These are phyloP conservation scores for Andricus quercusramuli DNA, from an alignment of 2,888 invertebrate genomes.

Conservation along the genomic window DNA sequence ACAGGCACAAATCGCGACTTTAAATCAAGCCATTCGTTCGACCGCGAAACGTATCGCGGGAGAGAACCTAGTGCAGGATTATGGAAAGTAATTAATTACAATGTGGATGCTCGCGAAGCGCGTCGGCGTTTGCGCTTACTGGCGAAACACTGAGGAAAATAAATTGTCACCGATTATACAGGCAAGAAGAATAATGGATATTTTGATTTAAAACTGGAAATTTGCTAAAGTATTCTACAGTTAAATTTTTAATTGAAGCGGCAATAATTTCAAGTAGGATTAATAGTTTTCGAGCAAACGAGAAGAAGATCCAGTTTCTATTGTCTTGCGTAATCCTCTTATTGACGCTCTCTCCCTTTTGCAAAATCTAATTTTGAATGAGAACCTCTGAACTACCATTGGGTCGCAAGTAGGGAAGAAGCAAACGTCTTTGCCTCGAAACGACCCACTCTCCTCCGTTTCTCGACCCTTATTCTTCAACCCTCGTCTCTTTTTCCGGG, in stretches of 20 bases:
- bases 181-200: conserved; percentile 25
- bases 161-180: conserved; percentile 30
- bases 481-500: conserved; percentile 23
- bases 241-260: conserved; percentile 2
- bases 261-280: background rate
- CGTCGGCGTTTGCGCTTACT: conserved; percentile 32
- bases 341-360: background rate
- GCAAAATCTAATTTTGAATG: conserved; percentile 1
- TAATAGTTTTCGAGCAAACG: no score
- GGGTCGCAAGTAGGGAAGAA: conserved; percentile 20
- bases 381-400: conserved; percentile 23
- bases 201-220: conserved; percentile 35
- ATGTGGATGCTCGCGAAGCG: conserved; percentile 43
- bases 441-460: conserved; percentile 23
- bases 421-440: conserved; percentile 39
- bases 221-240: background rate
- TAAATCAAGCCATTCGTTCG: conserved; percentile 56
- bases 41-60: conserved; percentile 9
- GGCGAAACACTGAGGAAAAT: conserved; percentile 22
- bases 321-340: no score
- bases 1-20: conserved; percentile 54
- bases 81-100: conserved; percentile 58
- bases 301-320: no score
- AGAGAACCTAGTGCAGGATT: conserved; percentile 25
- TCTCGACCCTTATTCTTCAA: conserved; percentile 33